Evolutionary conservation across 2,888 invertebrate genomes (phyloP), one percentile per base, ranked within the genome.

Genomic region (Drosophila affinis): DNA sequence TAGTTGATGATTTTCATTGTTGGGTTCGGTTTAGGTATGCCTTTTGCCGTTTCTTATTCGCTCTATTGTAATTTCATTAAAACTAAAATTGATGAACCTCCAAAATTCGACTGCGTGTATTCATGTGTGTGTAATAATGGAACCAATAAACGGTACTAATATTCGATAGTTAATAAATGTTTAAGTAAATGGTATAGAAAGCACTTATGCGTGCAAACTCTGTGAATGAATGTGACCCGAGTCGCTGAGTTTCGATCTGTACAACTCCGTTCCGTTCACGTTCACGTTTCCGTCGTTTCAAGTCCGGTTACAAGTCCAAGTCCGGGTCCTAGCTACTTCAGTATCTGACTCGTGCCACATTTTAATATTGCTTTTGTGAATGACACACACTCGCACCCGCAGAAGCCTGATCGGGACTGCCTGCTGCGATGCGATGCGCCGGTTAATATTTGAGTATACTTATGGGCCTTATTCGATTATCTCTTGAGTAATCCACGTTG

Each of bases 321-420:
- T 39, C 39, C n/a, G 39, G n/a, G 39, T 39, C 39, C 39, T 14
- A 39, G 39, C 39, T 39, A 39, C 39, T 7, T 39, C 39, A 39
- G 39, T 39, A n/a, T 39, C 48, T 58, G 67, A 79, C 86, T 79
- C 86, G 69, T 49, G 68, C 74, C 86, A 83, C 86, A 86, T 77
- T 64, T 79, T 71, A 62, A 86, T 83, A 83, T 83, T 82, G 82
- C 82, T 82, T 82, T 82, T 71, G 68, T 86, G 79, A 83, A 83
- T 69, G 73, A 75, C 74, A 77, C 79, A 79, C 64, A 72, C 58
- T 64, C 54, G 45, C 62, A 45, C 48, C 27, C 62, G 75, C 46
- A 57, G 59, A 58, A 56, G 60, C 51, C 57, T 32, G 10, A 44
- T 39, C 9, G 44, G 56, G 57, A n/a, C 51, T 39, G 29, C 29